These are phyloP conservation scores for Linyphia triangularis DNA, from an alignment of 2,888 invertebrate species.

Conservation along the genomic window DNA sequence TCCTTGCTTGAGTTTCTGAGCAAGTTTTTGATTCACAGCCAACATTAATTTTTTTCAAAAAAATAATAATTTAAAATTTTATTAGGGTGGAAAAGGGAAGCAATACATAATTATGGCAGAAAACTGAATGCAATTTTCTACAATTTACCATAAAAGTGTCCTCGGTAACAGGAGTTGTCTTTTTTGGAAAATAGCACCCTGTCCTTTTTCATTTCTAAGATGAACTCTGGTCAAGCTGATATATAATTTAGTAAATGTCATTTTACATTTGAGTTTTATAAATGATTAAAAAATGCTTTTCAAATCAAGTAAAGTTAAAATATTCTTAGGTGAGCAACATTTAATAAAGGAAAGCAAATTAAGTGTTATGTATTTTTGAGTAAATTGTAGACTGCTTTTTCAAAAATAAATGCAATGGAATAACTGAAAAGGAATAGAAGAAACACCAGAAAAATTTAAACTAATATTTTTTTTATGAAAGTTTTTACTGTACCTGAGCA, in stretches of 20 bases:
- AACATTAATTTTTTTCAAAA: too few species aligned
- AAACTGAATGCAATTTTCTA: background rate
- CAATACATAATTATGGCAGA: background rate
- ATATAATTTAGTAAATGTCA: background rate
- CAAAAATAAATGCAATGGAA: background rate
- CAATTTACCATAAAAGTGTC: background rate
- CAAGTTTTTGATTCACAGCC: too few species aligned
- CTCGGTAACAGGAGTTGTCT: too few species aligned
- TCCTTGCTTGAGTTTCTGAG: too few species aligned
- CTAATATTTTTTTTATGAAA: too few species aligned
- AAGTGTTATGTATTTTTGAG: background rate
- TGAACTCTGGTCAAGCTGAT: background rate
- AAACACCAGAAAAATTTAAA: too few species aligned
- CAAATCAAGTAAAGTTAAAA: background rate
- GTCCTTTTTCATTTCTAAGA: too few species aligned
- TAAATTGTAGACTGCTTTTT: background rate
- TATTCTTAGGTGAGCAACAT: too few species aligned
- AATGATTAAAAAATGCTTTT: too few species aligned
- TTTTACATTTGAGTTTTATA: background rate
- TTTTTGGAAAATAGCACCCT: too few species aligned
- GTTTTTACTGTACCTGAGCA: slow-evolving; percentile 83
- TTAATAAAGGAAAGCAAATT: background rate
- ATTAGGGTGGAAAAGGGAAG: too few species aligned
- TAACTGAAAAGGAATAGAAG: background rate
- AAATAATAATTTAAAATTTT: too few species aligned